These are phyloP conservation scores for Amphimallon solstitiale DNA, from an alignment of 2,888 invertebrate species.

Conservation along the genomic window DNA sequence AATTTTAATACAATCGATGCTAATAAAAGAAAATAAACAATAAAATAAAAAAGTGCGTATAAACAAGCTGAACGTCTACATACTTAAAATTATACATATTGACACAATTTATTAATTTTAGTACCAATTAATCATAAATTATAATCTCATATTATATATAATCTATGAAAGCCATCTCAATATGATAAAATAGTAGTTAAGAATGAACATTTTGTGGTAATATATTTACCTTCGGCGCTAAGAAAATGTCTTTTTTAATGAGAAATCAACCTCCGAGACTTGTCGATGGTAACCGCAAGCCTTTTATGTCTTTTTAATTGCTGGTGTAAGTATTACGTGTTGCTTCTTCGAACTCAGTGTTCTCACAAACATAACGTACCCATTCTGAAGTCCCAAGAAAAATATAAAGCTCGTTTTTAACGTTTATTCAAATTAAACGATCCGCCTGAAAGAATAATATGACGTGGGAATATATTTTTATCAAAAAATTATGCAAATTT, in stretches of 20 bases:
- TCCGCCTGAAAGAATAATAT: not conserved
- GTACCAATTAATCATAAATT: too few relatives aligned
- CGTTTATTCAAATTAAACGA: constrained; percentile 24
- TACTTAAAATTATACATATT: too few relatives aligned
- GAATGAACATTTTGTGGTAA: not conserved
- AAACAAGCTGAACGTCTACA: too few relatives aligned
- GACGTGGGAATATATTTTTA: constrained; percentile 31
- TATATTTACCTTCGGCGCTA: not conserved
- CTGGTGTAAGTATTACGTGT: not conserved
- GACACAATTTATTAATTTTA: not conserved
- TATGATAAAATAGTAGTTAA: not conserved
- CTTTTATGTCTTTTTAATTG: constrained; percentile 12
- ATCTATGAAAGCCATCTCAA: not conserved
- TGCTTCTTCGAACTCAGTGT: constrained; percentile 6
- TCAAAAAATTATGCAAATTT: constrained; percentile 30
- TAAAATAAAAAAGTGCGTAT: too few relatives aligned
- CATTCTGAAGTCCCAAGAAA: not conserved
- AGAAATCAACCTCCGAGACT: not conserved
- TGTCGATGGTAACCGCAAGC: not conserved
- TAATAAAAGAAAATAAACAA: too few relatives aligned
- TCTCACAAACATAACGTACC: constrained; percentile 12
- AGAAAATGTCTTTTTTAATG: not conserved
- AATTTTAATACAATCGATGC: too few relatives aligned
- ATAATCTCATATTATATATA: too few relatives aligned
- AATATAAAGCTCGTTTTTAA: constrained; percentile 10